Evolutionary conservation across 2,888 invertebrate genomes (phyloP).

Genomic region (Eulithis testata): DNA sequence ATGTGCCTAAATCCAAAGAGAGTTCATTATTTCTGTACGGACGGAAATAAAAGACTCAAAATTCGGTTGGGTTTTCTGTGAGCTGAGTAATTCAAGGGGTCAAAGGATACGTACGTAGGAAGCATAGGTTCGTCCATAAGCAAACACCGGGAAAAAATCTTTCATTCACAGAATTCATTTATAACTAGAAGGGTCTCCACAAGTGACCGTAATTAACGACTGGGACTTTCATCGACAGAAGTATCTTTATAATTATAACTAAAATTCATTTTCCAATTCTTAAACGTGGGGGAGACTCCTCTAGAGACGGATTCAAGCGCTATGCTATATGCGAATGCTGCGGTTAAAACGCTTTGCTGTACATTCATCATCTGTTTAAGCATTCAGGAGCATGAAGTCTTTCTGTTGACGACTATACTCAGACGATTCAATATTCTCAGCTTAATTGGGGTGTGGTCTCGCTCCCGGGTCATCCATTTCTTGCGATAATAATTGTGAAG

Average conservation of each 20-base stretch:
- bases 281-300: too few species aligned
- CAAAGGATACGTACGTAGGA: background rate
- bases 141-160: conserved; percentile 11
- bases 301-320: too few species aligned
- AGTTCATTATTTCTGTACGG: too few species aligned
- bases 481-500: conserved; percentile 18
- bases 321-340: too few species aligned
- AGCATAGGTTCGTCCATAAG: background rate
- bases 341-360: too few species aligned
- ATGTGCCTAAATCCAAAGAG: too few species aligned
- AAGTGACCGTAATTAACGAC: conserved; percentile 21
- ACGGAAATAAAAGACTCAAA: too few species aligned
- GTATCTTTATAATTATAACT: background rate
- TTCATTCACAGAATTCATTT: conserved; percentile 22
- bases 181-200: conserved; percentile 3
- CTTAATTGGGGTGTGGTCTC: conserved; percentile 25
- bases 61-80: too few species aligned
- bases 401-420: conserved; percentile 12
- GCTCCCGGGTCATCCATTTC: conserved; percentile 17
- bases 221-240: conserved; percentile 15
- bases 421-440: conserved; percentile 22
- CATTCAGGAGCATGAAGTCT: too few species aligned
- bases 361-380: background rate
- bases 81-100: background rate
- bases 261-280: too few species aligned